Evolutionary conservation across 2,888 invertebrate species (phyloP).

Genomic region (Lasioglossum oenotherae): DNA sequence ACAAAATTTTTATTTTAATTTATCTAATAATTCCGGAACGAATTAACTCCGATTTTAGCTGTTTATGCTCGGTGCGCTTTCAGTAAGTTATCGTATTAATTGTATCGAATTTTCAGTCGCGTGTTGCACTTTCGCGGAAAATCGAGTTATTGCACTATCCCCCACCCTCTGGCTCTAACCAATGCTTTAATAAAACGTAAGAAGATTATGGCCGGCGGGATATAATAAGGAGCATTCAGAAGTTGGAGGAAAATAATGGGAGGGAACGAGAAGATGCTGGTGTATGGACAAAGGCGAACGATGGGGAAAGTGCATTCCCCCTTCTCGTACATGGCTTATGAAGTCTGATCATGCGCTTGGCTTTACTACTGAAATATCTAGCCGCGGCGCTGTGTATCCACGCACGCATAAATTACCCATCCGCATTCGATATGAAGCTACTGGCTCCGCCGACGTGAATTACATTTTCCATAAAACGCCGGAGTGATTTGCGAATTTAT

Average conservation of each 20-base stretch:
- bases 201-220: constrained; percentile 6
- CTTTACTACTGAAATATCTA: constrained; percentile 48
- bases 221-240: constrained; percentile 14
- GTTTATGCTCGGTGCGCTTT: background rate
- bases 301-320: constrained; percentile 15
- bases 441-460: background rate
- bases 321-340: constrained; percentile 12
- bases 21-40: background rate
- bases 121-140: background rate
- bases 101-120: background rate
- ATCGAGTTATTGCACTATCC: background rate
- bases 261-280: background rate
- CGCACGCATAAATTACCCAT: constrained; percentile 24
- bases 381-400: background rate
- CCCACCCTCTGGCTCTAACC: background rate
- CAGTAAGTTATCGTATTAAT: background rate
- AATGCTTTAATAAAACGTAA: constrained; percentile 23
- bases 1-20: constrained; percentile 28
- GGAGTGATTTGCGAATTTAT: constrained; percentile 21
- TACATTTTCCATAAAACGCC: constrained; percentile 4
- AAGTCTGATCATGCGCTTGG: constrained; percentile 36
- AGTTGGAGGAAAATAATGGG: background rate
- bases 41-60: constrained; percentile 15
- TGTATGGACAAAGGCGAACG: constrained; percentile 9
- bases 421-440: constrained; percentile 7